phyloP scores from a whole-genome alignment of 2,113 vertebrate genomes.

The Corythornis vintsioides region DNA sequence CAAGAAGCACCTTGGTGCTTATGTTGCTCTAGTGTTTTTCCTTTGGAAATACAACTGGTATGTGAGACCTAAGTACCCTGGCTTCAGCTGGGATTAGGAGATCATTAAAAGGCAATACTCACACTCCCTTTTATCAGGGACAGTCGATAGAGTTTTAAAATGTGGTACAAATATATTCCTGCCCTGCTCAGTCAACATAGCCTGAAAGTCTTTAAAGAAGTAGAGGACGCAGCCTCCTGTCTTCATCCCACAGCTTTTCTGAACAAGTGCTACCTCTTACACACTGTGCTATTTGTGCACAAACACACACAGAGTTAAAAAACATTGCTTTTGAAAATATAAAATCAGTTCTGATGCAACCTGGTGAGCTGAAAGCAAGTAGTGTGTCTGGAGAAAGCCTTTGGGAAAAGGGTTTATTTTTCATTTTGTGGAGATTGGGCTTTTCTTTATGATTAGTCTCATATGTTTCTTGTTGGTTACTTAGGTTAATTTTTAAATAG shows the following conservation, averaged over 20 bases:
- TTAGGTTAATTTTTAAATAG: not conserved
- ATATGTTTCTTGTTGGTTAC: not conserved
- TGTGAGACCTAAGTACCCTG: not conserved
- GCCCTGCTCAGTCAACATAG: not conserved
- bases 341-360: not conserved
- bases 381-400: not conserved
- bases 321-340: not conserved
- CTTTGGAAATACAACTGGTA: not conserved
- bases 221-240: not conserved
- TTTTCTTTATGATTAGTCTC: not conserved
- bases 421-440: not conserved
- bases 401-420: not conserved
- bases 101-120: not conserved
- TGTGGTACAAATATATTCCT: not conserved
- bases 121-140: not conserved
- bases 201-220: not conserved
- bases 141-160: fast-evolving
- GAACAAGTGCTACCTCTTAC: not conserved
- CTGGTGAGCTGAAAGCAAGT: not conserved
- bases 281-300: not conserved
- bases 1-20: not conserved
- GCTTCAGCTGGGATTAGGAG: not conserved
- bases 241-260: not conserved
- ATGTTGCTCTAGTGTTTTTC: not conserved
- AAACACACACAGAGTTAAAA: not conserved